Evolutionary conservation across 2,888 invertebrate genomes (phyloP), one percentile per base, ranked within the genome.

Genomic region (Drosophila anceps): DNA sequence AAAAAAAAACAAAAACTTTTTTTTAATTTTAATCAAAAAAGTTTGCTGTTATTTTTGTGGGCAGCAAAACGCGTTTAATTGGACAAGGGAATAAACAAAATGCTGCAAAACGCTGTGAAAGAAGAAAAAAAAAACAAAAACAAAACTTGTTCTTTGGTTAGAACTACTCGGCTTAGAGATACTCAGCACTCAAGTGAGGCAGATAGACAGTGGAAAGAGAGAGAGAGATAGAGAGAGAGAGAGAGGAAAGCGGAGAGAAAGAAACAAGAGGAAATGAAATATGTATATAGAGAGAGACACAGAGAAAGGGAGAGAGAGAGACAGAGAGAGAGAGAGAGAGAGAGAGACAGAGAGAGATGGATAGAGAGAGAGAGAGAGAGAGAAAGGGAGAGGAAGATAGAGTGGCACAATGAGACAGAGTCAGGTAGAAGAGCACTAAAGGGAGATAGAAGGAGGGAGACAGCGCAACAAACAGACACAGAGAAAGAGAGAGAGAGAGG

Each of bases 21-120:
- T 69, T 75, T 86, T 80, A 83, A 88, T 84, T 84, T 84, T 88
- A 84, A 84, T 84, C 88, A 86, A 84, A 84, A 84, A 84, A 86
- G 69, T 86, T 82, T 61, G 74, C 70, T 85, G 66, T 70, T 83
- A 69, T 73, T 77, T 79, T 79, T 43, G 81, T 61, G 70, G 82
- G 67, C 61, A 69, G 77, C 78, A 81, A 85, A 83, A 75, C 66
- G 85, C 79, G 84, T 84, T 88, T 88, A 87, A 84, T 89, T 87
- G 89, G 70, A 84, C 87, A 74, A 84, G 89, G 89, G 89, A 87
- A 89, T 87, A 87, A 75, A 66, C 55, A 67, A 57, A 65, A 68
- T 53, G 29, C 46, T 35, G 18, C 39, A 20, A 8, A 31, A 48
- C n/a, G 48, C 48, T 48, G 29, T n/a, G 48, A 46, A 24, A 9